These are phyloP conservation scores for Parazoanthus darwini DNA, from an alignment of 92 coral and sea anemone genomes.

Conservation along the genomic window DNA sequence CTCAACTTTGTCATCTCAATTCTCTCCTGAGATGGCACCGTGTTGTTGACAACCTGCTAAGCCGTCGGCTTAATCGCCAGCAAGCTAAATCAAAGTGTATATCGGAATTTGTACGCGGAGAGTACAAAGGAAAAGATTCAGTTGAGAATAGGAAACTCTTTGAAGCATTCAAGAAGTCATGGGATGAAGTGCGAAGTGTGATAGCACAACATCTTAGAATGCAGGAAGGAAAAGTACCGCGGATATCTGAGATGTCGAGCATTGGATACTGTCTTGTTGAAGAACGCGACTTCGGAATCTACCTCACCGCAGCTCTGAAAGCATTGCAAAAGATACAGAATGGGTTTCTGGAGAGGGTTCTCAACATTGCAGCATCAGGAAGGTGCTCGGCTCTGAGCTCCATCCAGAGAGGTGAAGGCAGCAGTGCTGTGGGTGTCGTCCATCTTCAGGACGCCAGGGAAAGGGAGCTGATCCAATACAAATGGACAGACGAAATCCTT, in stretches of 20 bases:
- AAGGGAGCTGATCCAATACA: constrained; percentile 79
- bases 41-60: constrained; percentile 58
- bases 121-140: constrained; percentile 44
- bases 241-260: constrained; percentile 66
- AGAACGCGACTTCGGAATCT: constrained; percentile 65
- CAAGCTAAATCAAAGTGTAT: constrained; percentile 67
- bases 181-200: constrained; percentile 72
- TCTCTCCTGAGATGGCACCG: constrained; percentile 80
- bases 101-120: constrained; percentile 67
- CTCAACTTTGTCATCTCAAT: constrained; percentile 61
- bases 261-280: constrained; percentile 86
- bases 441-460: constrained; percentile 89
- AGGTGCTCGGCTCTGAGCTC: constrained; percentile 76
- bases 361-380: constrained; percentile 68
- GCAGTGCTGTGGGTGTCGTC: constrained; percentile 56
- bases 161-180: constrained; percentile 69
- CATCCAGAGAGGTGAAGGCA: constrained; percentile 56
- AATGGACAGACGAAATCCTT: constrained; percentile 82
- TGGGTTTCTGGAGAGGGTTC: constrained; percentile 69
- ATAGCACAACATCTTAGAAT: constrained; percentile 45
- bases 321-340: constrained; percentile 79
- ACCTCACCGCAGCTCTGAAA: constrained; percentile 66
- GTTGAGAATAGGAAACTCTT: constrained; percentile 54
- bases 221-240: constrained; percentile 54
- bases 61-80: constrained; percentile 77